Evolutionary conservation across 2,888 invertebrate genomes (phyloP).

Genomic region (Chaetogeoica ovagalla): DNA sequence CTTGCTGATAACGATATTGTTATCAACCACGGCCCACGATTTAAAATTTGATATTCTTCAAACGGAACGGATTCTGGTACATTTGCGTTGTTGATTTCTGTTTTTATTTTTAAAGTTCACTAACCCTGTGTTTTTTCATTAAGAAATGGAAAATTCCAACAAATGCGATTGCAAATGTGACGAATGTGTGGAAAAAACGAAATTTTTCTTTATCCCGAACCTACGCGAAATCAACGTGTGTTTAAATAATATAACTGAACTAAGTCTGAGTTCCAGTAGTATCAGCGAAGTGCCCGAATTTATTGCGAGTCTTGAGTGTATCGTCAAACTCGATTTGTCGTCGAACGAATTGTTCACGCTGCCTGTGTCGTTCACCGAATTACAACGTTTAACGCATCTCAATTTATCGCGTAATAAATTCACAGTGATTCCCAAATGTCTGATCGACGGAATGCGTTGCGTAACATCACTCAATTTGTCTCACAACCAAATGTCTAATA

Average conservation of each 20-base stretch:
- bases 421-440: not conserved
- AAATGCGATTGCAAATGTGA: not conserved
- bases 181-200: not conserved
- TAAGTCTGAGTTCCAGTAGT: constrained; percentile 8
- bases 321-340: constrained; percentile 18
- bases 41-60: not conserved
- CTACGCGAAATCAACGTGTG: not conserved
- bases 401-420: constrained; percentile 22
- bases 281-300: constrained; percentile 2
- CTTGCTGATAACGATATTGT: too few species aligned
- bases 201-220: not conserved
- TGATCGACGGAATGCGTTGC: constrained; percentile 13
- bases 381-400: constrained; percentile 1
- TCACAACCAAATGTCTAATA: not conserved
- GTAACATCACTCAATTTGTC: constrained; percentile 22
- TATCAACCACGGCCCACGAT: too few species aligned
- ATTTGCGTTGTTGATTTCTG: too few species aligned
- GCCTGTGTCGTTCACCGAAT: not conserved
- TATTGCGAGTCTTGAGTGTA: not conserved
- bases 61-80: not conserved
- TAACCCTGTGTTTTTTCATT: not conserved
- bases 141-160: not conserved
- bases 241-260: not conserved
- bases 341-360: constrained; percentile 12
- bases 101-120: too few species aligned